phyloP scores from a whole-genome alignment of 1,140 invertebrate genomes.

The Fopius arisanus region DNA sequence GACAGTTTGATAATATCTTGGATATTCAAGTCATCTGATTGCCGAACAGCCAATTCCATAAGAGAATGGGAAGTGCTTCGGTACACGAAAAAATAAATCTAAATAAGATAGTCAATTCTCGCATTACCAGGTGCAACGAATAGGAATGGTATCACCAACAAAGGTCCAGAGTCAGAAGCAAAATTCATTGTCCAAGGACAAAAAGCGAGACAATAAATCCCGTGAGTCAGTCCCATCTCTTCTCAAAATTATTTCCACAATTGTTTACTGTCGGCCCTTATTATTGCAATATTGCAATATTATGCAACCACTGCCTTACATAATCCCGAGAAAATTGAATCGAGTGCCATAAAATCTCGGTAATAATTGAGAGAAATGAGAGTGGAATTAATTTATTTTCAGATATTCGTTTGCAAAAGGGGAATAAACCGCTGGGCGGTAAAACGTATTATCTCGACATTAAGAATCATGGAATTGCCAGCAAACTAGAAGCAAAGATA shows the following conservation, averaged over 20 bases:
- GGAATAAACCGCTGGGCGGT: conserved; percentile 66
- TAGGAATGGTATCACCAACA: conserved; percentile 64
- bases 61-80: conserved; percentile 35
- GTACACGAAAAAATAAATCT: not conserved
- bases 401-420: conserved; percentile 55
- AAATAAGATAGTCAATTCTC: conserved; percentile 40
- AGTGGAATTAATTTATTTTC: conserved; percentile 17
- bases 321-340: not conserved
- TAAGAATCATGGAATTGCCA: conserved; percentile 69
- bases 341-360: not conserved
- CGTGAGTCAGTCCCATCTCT: conserved; percentile 14
- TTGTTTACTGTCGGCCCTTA: not conserved
- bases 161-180: conserved; percentile 55
- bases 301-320: too few species aligned
- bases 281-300: not conserved
- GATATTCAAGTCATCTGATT: not conserved
- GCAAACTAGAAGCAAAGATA: conserved; percentile 71
- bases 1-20: not conserved
- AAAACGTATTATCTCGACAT: conserved; percentile 77
- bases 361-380: not conserved
- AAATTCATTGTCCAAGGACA: conserved; percentile 44
- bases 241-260: conserved; percentile 2
- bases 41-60: not conserved
- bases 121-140: conserved; percentile 45
- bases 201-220: conserved; percentile 25